phyloP scores from a whole-genome alignment of 2,888 invertebrate species.

The Marronus borbonicus region DNA sequence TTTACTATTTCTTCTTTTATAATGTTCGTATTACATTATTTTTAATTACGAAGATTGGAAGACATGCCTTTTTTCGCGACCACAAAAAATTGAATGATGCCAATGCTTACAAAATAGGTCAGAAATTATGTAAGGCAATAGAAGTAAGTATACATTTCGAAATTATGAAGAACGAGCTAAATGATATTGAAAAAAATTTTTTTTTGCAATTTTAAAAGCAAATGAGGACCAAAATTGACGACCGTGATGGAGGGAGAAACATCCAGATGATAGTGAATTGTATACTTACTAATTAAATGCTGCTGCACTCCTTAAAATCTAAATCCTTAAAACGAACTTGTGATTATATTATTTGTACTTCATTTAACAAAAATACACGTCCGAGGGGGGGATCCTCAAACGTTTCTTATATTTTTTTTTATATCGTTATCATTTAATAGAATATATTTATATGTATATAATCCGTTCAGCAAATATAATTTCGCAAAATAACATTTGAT shows the following conservation, averaged over 20 bases:
- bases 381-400: conserved; percentile 61
- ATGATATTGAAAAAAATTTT: no score
- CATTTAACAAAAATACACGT: conserved; percentile 69
- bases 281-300: conserved; percentile 50
- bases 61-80: conserved; percentile 28
- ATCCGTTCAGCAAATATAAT: conserved; percentile 51
- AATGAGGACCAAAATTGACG: no score
- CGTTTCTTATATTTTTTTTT: conserved; percentile 39
- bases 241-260: background rate
- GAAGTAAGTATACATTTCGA: conserved; percentile 44
- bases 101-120: conserved; percentile 42
- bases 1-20: background rate
- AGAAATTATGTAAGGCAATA: background rate
- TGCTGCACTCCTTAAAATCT: conserved; percentile 46
- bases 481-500: conserved; percentile 62
- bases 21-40: conserved; percentile 21
- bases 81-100: conserved; percentile 48
- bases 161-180: no score
- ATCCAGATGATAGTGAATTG: conserved; percentile 27
- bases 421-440: conserved; percentile 54
- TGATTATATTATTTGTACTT: conserved; percentile 68
- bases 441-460: conserved; percentile 59
- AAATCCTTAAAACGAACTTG: conserved; percentile 55
- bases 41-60: conserved; percentile 31
- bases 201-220: no score